Base-by-base conservation (phyloP, 2,888 invertebrate species). In the Alsophila aescularia region DNA sequence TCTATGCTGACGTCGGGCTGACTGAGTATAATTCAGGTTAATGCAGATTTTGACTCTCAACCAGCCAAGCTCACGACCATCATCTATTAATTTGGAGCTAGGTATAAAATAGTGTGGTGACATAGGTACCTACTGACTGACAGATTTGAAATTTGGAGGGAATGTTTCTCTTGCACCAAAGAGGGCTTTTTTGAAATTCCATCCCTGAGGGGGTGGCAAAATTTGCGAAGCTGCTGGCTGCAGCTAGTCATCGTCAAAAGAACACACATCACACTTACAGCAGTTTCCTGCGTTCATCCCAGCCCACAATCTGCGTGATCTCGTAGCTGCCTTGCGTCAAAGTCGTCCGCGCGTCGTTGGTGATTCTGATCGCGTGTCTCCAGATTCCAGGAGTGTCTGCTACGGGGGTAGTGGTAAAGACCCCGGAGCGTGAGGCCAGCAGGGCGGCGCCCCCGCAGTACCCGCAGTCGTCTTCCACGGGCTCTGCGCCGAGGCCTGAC, bases 321-420 rank as follows among this genome's bases (percentile, higher is more conserved):
- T 96, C 96, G 63, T 94, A 96, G 43, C 93, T 93, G 0, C 96
- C 96, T 75, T 95, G 94, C 0, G 96, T 96, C 32, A 96, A 83
- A 1, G 90, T 80, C 0, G 81, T 80, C n/a, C 78, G 67, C 0
- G 76, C 63, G 29, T 84, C 87, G 0, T 65, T 70, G 0, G 79
- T 75, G 16, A 90, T 60, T 4, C 75, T 60, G 10, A 87, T 73
- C 0, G 87, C 85, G 57, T 90, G 90, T 0, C 90, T 57, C 90
- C 93, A 94, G 9, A 82, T 85, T 0, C 60, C 60, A 0, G 72
- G 72, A 7, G 90, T 87, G 68, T 93, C 93, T 0, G 83, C 69
- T 24, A 93, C 85, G 0, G 94, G 93, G 16, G 92, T 79, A 13
- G 90, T 83, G 2, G 93, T 89, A 75, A 93, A 88, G 41, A 91